Percentiles rank a stretch among this genome's conserved stretches.
Evolutionary conservation across 1,140 invertebrate species (phyloP).

Genomic region (Fopius arisanus): DNA sequence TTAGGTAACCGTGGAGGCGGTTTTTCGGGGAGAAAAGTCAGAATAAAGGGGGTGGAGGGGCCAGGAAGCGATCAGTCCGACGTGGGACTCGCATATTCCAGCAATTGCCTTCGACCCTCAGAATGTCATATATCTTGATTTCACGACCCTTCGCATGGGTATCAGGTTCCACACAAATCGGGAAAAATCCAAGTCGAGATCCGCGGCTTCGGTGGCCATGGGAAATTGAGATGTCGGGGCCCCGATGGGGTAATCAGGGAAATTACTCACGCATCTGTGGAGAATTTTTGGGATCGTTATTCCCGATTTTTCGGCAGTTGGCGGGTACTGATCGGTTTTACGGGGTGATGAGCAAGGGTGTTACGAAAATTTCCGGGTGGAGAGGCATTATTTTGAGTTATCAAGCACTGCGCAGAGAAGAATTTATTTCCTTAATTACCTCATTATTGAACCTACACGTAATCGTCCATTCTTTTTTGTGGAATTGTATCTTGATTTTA

Average conservation of each 20-base stretch:
- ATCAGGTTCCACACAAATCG: conserved; percentile 64
- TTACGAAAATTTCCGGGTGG: too few species aligned
- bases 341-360: too few species aligned
- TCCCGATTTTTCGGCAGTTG: too few species aligned
- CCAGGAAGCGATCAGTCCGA: not conserved
- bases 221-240: conserved; percentile 20
- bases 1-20: conserved; percentile 30
- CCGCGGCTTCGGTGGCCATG: conserved; percentile 29
- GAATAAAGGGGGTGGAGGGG: not conserved
- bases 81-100: conserved; percentile 6
- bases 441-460: too few species aligned
- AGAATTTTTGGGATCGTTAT: conserved; percentile 23
- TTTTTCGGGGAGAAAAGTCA: not conserved
- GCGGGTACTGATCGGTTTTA: too few species aligned
- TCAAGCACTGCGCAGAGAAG: too few species aligned
- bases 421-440: too few species aligned
- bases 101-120: conserved; percentile 27
- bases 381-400: too few species aligned
- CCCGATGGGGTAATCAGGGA: conserved; percentile 26
- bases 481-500: too few species aligned
- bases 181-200: conserved; percentile 53
- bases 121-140: conserved; percentile 63
- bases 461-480: too few species aligned
- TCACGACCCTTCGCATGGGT: conserved; percentile 62
- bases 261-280: conserved; percentile 40